Evolutionary conservation across 2,797 vertebrate genomes (phyloP).

Genomic region (Hozukius guyotensis): DNA sequence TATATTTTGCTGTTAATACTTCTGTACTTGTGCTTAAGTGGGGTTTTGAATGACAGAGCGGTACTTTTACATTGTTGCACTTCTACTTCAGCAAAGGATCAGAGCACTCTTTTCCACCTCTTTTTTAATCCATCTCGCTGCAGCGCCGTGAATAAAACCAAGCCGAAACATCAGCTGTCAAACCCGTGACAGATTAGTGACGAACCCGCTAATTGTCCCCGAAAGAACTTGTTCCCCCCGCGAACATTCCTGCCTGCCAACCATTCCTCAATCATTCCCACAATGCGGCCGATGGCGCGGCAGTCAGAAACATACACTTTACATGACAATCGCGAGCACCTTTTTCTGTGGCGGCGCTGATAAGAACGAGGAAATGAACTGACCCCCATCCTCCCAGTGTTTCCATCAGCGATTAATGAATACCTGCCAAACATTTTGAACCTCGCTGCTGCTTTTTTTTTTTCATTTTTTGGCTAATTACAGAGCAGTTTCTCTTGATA

Average conservation of each 20-base stretch:
- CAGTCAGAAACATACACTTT: slow-evolving; percentile 39
- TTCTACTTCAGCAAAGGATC: not conserved
- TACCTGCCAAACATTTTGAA: slow-evolving; percentile 64
- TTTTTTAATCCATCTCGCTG: not conserved
- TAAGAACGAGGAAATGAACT: slow-evolving; percentile 45
- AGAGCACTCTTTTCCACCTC: not conserved
- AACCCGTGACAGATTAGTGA: slow-evolving; percentile 36
- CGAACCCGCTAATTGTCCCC: slow-evolving; percentile 47
- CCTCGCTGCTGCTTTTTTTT: slow-evolving; percentile 32
- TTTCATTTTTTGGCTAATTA: slow-evolving; percentile 66
- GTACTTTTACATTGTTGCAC: not conserved
- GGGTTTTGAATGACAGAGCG: not conserved
- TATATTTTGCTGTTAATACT: not conserved
- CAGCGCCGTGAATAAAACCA: not conserved
- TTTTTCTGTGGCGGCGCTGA: slow-evolving; percentile 33
- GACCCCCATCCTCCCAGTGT: slow-evolving; percentile 43
- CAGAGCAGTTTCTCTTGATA: slow-evolving; percentile 33
- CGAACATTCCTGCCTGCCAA: slow-evolving; percentile 1
- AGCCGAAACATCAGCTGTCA: slow-evolving; percentile 31
- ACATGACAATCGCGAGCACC: slow-evolving; percentile 42
- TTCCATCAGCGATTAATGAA: slow-evolving; percentile 65
- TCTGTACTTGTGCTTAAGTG: not conserved
- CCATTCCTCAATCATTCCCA: slow-evolving; percentile 12
- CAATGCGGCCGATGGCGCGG: not conserved
- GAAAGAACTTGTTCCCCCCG: not conserved